A percentile compares a stretch with the other conserved stretches of the same genome.
phyloP scores from a whole-genome alignment of 2,797 vertebrate genomes.

The Lithobates pipiens region DNA sequence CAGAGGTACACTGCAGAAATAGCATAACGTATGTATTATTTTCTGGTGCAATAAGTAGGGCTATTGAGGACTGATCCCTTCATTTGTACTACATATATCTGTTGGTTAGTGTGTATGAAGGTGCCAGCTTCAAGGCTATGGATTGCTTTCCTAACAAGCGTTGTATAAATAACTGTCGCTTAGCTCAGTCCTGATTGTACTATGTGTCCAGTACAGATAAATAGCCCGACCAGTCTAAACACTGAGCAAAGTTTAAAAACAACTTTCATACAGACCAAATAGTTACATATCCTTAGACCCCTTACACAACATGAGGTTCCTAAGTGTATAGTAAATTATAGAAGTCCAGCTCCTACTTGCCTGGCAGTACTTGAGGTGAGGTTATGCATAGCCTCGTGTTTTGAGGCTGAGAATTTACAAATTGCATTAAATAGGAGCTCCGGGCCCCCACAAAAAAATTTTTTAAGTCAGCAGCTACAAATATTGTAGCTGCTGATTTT shows the following conservation, averaged over 20 bases:
- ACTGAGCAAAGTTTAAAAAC: conserved; percentile 17
- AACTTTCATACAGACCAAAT: conserved; percentile 46
- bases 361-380: too few species aligned
- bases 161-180: conserved; percentile 47
- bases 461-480: too few species aligned
- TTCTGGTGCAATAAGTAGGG: background rate
- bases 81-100: background rate
- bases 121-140: conserved; percentile 37
- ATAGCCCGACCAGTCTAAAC: conserved; percentile 35
- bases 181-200: conserved; percentile 14
- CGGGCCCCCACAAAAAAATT: too few species aligned
- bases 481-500: too few species aligned
- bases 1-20: background rate
- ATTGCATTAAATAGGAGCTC: too few species aligned
- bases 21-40: background rate
- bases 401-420: too few species aligned
- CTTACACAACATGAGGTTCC: background rate
- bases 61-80: too few species aligned
- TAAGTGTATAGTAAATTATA: background rate
- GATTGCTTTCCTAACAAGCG: conserved; percentile 27
- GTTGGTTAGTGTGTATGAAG: conserved; percentile 22
- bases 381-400: too few species aligned
- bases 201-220: conserved; percentile 42
- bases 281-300: conserved; percentile 1
- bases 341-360: too few species aligned